Evolutionary conservation across 53 echinoderm and acorn worm species (phyloP).

Genomic region (Stichopus horrens): DNA sequence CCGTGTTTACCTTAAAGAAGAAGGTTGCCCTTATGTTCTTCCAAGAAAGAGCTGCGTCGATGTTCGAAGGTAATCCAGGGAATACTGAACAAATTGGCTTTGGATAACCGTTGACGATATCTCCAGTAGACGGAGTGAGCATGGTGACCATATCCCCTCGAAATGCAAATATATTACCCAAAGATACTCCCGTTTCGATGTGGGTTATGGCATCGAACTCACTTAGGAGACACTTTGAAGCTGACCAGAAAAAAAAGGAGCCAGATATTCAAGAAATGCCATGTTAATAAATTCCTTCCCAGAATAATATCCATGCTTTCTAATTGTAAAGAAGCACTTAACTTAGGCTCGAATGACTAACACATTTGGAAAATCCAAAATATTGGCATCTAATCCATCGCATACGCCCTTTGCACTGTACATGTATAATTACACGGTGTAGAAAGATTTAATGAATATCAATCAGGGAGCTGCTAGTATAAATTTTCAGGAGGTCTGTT

Average conservation of each 20-base stretch:
- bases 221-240: background rate
- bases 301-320: no score
- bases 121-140: background rate
- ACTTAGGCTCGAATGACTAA: no score
- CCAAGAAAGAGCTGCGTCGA: slow-evolving; percentile 22
- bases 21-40: slow-evolving; percentile 2
- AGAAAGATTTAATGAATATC: no score
- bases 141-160: background rate
- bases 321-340: no score
- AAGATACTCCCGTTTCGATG: background rate
- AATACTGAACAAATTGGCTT: slow-evolving; percentile 1
- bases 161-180: slow-evolving; percentile 1
- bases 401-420: no score
- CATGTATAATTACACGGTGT: no score
- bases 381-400: no score
- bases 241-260: background rate
- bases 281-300: no score
- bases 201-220: slow-evolving; percentile 7
- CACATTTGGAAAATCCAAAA: no score
- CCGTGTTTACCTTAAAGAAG: slow-evolving; percentile 21
- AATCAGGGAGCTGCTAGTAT: no score
- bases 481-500: no score
- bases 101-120: background rate
- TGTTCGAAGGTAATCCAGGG: background rate
- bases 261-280: no score